Evolutionary conservation across 2,888 invertebrate genomes (phyloP), one percentile per base, ranked within the genome.

Genomic region (Nycteola revayana): DNA sequence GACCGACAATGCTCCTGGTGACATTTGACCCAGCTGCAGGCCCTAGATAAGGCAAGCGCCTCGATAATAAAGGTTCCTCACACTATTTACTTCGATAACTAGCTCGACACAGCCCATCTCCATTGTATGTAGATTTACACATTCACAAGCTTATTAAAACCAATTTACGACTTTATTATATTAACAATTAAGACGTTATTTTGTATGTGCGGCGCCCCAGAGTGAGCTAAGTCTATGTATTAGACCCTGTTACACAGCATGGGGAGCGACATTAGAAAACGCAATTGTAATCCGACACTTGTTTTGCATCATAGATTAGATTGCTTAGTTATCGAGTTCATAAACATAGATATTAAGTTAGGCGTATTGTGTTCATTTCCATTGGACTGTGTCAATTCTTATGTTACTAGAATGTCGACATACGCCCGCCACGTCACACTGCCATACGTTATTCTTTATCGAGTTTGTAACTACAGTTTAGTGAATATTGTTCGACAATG

Each of bases 351-450:
- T 49, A 59, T 58, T 67, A 60, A 59, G 65, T 73, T 70, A 67
- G 68, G 64, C 62, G 67, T 82, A 81, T 77, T 82, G 71, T 79
- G 77, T 82, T 83, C 71, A 71, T 77, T 81, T 66, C 60, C 75
- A 84, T 70, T 82, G 87, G 91, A 91, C 90, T 91, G 91, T 90
- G 91, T 91, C 91, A 90, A 89, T 91, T 91, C 91, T 91, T 90
- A 82, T 89, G 73, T 78, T 87, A 82, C 89, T 90, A 91, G 91
- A 91, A 91, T 91, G 75, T 89, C 79, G 87, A 90, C 90, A 91
- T 91, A 88, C 73, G 88, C 75, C 87, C 86, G 73, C 79, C 83
- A 79, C 79, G 59, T 75, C 74, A 66, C 78, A 84, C 84, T 84
- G 83, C 82, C 83, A 77, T 75, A 64, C 24, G 33, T 34, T 28